Conservation (phyloP, 2,113 vertebrate species). For the Xenopus borealis region DNA sequence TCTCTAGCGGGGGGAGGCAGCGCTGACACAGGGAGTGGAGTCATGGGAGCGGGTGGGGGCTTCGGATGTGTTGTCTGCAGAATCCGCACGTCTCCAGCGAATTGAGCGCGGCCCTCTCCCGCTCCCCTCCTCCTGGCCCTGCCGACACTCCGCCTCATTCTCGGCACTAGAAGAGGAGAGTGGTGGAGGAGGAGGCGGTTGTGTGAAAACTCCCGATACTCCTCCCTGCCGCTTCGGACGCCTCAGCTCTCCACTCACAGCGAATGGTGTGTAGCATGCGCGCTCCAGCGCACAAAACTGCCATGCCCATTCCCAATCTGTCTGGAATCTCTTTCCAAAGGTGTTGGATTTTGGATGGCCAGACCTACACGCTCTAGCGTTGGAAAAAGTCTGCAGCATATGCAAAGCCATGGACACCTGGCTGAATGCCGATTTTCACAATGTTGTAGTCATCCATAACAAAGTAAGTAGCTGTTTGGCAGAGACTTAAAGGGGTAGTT, state of each 20-base stretch:
- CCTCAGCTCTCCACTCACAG: conserved; percentile 90
- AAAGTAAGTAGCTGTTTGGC: too few species aligned
- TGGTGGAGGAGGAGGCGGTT: conserved; percentile 42
- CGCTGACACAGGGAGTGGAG: too few species aligned
- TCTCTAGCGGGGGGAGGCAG: too few species aligned
- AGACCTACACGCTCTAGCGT: conserved; percentile 90
- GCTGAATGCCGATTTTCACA: conserved; percentile 82
- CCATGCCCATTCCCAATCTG: too few species aligned
- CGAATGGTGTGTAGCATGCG: conserved; percentile 84
- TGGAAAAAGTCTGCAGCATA: conserved; percentile 97
- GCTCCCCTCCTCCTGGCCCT: conserved; percentile 73
- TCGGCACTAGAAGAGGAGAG: conserved; percentile 84
- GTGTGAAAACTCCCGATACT: conserved; percentile 29
- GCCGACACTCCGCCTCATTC: conserved; percentile 90
- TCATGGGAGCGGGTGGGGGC: too few species aligned
- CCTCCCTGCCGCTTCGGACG: conserved; percentile 65
- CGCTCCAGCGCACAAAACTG: conserved; percentile 93
- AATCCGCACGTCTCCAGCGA: too few species aligned
- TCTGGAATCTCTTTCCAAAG: conserved; percentile 55
- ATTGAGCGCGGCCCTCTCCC: too few species aligned
- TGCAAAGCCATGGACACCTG: conserved; percentile 98
- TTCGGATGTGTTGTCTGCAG: too few species aligned
- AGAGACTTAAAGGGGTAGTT: conserved; percentile 6
- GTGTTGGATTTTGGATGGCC: conserved; percentile 98
- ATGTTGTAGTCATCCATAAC: conserved; percentile 93